Evolutionary conservation across 2,113 vertebrate genomes (phyloP).

Genomic region (Trachemys scripta): DNA sequence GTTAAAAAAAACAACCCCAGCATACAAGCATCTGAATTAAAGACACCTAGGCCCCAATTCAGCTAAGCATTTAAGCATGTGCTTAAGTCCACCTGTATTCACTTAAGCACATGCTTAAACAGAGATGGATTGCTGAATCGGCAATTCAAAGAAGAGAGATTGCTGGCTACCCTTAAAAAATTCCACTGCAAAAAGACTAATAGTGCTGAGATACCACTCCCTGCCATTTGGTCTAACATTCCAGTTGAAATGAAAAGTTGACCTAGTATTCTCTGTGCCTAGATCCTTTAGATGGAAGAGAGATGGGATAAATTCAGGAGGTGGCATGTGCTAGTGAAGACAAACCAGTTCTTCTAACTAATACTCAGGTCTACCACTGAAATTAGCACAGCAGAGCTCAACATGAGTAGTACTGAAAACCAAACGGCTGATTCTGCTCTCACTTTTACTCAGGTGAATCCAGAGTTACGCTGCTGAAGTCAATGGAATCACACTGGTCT

Average conservation of each 20-base stretch:
- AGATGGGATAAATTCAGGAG: rapidly evolving
- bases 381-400: too few species aligned
- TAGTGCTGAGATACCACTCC: neutral
- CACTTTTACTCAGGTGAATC: neutral
- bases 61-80: neutral
- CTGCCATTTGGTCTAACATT: neutral
- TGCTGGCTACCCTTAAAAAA: slow-evolving; percentile 29
- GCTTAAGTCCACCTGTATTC: slow-evolving; percentile 19
- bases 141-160: neutral
- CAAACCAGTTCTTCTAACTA: too few species aligned
- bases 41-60: neutral
- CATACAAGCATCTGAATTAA: rapidly evolving
- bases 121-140: neutral
- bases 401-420: too few species aligned
- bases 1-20: neutral
- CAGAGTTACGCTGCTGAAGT: neutral
- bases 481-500: neutral
- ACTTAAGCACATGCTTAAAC: slow-evolving; percentile 51
- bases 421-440: neutral
- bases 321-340: neutral
- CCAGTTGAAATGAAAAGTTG: rapidly evolving
- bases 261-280: neutral
- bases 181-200: slow-evolving; percentile 33
- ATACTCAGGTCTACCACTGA: too few species aligned
- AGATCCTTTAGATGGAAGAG: neutral